Conservation (phyloP, 2,888 invertebrate species). For the Tetragonula carbonaria region DNA sequence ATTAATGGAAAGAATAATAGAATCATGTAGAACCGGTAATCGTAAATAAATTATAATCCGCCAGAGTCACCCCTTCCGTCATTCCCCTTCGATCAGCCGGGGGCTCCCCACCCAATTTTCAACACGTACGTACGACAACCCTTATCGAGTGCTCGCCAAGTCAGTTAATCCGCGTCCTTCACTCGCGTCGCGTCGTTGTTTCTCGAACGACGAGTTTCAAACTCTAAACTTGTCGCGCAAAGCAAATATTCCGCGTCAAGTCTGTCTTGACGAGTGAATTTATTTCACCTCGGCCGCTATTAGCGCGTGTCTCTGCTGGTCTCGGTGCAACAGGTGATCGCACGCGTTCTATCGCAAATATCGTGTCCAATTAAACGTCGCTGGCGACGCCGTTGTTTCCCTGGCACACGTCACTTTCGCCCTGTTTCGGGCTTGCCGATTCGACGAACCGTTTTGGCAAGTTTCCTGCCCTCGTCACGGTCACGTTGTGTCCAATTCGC, state of each 20-base stretch:
- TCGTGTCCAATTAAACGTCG: slow-evolving; percentile 63
- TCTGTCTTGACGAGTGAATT: slow-evolving; percentile 52
- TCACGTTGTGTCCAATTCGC: not conserved
- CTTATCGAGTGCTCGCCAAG: not conserved
- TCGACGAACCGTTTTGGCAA: slow-evolving; percentile 29
- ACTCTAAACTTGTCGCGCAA: not conserved
- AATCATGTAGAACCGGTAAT: not conserved
- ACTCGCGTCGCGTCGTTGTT: not conserved
- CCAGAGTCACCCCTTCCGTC: not conserved
- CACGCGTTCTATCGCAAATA: slow-evolving; percentile 67
- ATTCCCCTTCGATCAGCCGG: not conserved
- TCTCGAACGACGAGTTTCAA: not conserved
- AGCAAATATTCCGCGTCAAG: slow-evolving; percentile 23
- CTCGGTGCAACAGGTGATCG: slow-evolving; percentile 69
- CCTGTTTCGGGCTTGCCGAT: slow-evolving; percentile 1
- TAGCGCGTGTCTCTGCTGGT: slow-evolving; percentile 50
- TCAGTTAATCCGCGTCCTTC: slow-evolving; percentile 10
- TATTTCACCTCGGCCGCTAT: slow-evolving; percentile 54
- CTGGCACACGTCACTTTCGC: slow-evolving; percentile 6
- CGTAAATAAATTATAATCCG: not conserved
- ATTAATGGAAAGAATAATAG: no score
- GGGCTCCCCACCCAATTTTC: not conserved
- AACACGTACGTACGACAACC: not conserved
- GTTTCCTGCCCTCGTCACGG: slow-evolving; percentile 26
- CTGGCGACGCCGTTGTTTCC: slow-evolving; percentile 6